Evolutionary conservation across 2,888 invertebrate species (phyloP).

Genomic region (Perithous albicinctus): DNA sequence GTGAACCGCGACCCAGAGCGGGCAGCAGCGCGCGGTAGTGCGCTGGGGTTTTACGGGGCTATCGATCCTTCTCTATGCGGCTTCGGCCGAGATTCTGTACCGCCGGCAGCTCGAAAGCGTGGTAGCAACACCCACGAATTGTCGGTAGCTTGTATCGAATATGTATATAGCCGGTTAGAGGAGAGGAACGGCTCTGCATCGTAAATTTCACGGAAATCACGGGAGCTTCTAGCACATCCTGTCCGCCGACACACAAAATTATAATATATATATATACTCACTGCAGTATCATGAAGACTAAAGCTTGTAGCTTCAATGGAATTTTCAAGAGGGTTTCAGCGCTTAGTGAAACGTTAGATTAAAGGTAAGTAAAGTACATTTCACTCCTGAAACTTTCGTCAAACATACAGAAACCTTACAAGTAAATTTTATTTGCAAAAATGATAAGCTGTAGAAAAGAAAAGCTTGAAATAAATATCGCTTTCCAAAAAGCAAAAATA

Average conservation of each 20-base stretch:
- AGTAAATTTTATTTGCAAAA: too few species aligned
- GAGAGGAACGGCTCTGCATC: slow-evolving; percentile 8
- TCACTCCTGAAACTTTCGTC: background rate
- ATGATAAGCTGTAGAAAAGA: too few species aligned
- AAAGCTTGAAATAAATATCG: too few species aligned
- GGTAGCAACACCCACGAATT: slow-evolving; percentile 62
- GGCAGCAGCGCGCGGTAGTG: slow-evolving; percentile 25
- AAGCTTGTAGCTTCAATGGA: background rate
- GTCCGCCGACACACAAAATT: background rate
- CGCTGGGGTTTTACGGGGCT: slow-evolving; percentile 53
- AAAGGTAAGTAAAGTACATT: background rate
- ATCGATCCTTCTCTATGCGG: slow-evolving; percentile 65
- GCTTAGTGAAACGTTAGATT: background rate
- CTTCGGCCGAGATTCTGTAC: slow-evolving; percentile 64
- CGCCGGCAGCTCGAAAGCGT: slow-evolving; percentile 40
- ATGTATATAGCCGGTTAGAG: slow-evolving; percentile 40
- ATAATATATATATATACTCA: background rate
- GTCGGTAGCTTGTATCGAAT: slow-evolving; percentile 54
- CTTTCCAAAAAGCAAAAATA: too few species aligned
- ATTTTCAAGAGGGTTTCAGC: background rate
- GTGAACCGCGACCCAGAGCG: slow-evolving; percentile 31
- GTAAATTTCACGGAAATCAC: slow-evolving; percentile 38
- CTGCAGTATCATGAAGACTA: background rate
- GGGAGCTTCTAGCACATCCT: background rate
- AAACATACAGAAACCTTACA: background rate